Evolutionary conservation across 2,113 vertebrate species (phyloP).

Genomic region (Hyaena hyaena): DNA sequence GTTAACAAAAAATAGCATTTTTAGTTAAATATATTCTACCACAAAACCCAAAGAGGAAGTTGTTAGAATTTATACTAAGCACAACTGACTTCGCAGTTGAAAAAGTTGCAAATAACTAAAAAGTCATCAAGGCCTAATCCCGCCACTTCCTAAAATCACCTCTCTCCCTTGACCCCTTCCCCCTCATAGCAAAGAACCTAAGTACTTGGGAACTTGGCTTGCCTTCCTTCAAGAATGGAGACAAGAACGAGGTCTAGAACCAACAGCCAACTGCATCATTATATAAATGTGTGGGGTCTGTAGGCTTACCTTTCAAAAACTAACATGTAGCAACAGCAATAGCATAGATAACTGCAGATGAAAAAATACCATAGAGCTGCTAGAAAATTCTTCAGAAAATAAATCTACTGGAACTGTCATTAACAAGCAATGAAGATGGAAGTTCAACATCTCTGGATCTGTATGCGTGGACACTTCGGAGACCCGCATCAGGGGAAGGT

Average conservation of each 20-base stretch:
- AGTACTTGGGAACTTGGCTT: not conserved
- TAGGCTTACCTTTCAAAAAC: not conserved
- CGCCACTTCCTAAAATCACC: not conserved
- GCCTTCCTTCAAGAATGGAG: not conserved
- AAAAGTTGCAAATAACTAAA: not conserved
- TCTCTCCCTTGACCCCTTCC: fast-evolving
- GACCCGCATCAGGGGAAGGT: fast-evolving
- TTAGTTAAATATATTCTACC: not conserved
- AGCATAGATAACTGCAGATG: not conserved
- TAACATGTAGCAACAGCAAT: not conserved
- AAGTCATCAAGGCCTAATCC: not conserved
- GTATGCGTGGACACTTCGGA: fast-evolving
- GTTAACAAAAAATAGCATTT: not conserved
- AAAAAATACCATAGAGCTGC: not conserved
- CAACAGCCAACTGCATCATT: not conserved
- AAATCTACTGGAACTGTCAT: not conserved
- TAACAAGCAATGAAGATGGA: not conserved
- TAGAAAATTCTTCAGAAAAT: not conserved
- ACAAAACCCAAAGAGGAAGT: not conserved
- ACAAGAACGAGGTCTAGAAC: not conserved
- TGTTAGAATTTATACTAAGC: not conserved
- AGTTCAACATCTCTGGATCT: fast-evolving
- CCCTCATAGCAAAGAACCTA: not conserved
- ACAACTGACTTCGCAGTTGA: not conserved
- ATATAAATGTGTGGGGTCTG: not conserved